Evolutionary conservation across 2,888 invertebrate species (phyloP).

Genomic region (Ormia ochracea): DNA sequence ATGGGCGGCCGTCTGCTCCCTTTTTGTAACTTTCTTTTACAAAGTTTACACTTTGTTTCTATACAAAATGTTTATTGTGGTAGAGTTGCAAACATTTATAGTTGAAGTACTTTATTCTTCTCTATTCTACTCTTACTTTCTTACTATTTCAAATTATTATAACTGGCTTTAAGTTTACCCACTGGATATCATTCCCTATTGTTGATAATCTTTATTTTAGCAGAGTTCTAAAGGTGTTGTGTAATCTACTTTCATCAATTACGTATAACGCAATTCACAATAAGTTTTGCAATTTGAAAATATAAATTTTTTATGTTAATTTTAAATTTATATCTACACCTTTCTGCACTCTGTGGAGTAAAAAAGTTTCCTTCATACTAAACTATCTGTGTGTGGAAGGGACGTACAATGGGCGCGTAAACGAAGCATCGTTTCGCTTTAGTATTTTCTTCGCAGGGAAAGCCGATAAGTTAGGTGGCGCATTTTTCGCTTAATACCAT

Average conservation of each 20-base stretch:
- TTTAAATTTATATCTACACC: background rate
- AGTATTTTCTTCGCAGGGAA: too few species aligned
- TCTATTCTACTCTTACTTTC: constrained; percentile 15
- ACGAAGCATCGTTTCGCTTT: too few species aligned
- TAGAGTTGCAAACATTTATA: constrained; percentile 23
- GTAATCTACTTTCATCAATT: constrained; percentile 11
- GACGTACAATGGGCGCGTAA: background rate
- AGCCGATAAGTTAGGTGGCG: too few species aligned
- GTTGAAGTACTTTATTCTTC: background rate
- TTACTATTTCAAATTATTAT: constrained; percentile 56
- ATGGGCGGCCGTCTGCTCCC: constrained; percentile 25
- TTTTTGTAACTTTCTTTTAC: constrained; percentile 37
- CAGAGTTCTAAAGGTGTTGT: constrained; percentile 46
- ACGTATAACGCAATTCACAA: background rate
- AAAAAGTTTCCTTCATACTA: too few species aligned
- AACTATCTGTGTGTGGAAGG: too few species aligned
- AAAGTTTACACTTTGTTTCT: constrained; percentile 50
- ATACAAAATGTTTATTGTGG: constrained; percentile 55
- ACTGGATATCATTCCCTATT: constrained; percentile 40
- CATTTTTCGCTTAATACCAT: too few species aligned
- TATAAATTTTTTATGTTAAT: background rate
- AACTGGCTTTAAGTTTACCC: constrained; percentile 52
- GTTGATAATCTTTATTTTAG: constrained; percentile 38
- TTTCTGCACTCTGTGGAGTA: background rate
- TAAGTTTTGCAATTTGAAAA: constrained; percentile 12